phyloP scores from a whole-genome alignment of 2,113 vertebrate genomes.

The Felis chaus region DNA sequence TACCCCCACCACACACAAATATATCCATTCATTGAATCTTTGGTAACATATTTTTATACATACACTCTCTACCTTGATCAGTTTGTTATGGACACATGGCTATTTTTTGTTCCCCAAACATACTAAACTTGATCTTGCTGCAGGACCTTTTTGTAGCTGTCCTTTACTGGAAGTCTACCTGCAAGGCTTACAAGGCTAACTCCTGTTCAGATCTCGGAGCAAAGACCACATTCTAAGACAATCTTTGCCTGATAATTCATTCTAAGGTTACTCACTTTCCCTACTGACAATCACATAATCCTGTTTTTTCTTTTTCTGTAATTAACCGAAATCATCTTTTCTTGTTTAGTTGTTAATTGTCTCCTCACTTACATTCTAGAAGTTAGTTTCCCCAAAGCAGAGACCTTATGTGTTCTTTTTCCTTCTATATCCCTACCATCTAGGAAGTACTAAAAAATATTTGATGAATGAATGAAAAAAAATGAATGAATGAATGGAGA shows the following conservation, averaged over 20 bases:
- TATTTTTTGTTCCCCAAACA: neutral
- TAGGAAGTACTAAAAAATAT: neutral
- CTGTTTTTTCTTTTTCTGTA: neutral
- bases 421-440: neutral
- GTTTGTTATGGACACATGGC: neutral
- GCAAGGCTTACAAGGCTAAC: neutral
- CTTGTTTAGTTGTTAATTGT: neutral
- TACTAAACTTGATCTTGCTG: neutral
- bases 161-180: neutral
- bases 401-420: constrained; percentile 34
- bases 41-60: neutral
- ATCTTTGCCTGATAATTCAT: neutral
- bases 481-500: neutral
- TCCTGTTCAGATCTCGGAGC: neutral
- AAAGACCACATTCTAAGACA: neutral
- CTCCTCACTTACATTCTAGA: neutral
- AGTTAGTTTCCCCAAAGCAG: neutral
- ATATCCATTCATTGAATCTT: neutral
- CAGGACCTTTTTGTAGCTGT: neutral
- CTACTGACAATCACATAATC: neutral
- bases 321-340: neutral
- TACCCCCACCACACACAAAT: neutral
- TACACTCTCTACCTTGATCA: neutral
- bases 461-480: neutral
- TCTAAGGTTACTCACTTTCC: neutral